These are phyloP conservation scores for Scaptodrosophila lebanonensis DNA, from an alignment of 1,140 invertebrate species.

Conservation along the genomic window DNA sequence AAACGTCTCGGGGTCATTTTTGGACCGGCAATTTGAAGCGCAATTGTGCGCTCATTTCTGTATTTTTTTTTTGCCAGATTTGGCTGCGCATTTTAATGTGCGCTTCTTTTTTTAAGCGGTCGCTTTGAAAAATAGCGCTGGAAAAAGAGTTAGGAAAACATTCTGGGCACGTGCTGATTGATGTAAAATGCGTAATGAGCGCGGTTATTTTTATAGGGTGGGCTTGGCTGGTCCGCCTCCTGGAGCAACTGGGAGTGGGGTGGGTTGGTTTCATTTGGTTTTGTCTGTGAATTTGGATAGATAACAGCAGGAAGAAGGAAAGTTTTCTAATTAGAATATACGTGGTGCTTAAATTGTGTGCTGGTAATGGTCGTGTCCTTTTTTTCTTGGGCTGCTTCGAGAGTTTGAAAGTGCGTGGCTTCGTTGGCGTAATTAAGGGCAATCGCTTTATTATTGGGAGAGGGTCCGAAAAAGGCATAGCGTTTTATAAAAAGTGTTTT, in stretches of 20 bases:
- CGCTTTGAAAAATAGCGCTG: not conserved
- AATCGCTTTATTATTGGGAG: constrained; percentile 46
- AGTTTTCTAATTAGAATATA: constrained; percentile 68
- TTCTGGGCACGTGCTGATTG: constrained; percentile 72
- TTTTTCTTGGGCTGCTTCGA: not conserved
- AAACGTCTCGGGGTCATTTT: constrained; percentile 44
- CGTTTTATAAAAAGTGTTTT: too few species aligned
- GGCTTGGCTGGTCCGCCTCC: too few species aligned
- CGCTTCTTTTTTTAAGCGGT: constrained; percentile 12
- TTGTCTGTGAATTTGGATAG: constrained; percentile 21
- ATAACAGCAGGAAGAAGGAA: constrained; percentile 43
- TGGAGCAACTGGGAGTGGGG: constrained; percentile 4
- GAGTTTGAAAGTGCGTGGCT: too few species aligned
- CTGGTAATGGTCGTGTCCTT: constrained; percentile 7
- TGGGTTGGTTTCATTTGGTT: constrained; percentile 11
- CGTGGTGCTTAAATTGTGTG: constrained; percentile 21
- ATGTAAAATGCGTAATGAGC: constrained; percentile 72
- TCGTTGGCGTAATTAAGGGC: constrained; percentile 26
- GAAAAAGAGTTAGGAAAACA: constrained; percentile 57
- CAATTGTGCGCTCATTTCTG: constrained; percentile 59
- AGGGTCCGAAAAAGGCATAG: too few species aligned
- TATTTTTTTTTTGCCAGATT: constrained; percentile 5
- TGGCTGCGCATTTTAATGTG: constrained; percentile 55
- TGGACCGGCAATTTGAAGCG: constrained; percentile 49
- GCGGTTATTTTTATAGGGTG: constrained; percentile 52